phyloP scores from a whole-genome alignment of 92 coral and sea anemone genomes.

The Porites cylindrica region DNA sequence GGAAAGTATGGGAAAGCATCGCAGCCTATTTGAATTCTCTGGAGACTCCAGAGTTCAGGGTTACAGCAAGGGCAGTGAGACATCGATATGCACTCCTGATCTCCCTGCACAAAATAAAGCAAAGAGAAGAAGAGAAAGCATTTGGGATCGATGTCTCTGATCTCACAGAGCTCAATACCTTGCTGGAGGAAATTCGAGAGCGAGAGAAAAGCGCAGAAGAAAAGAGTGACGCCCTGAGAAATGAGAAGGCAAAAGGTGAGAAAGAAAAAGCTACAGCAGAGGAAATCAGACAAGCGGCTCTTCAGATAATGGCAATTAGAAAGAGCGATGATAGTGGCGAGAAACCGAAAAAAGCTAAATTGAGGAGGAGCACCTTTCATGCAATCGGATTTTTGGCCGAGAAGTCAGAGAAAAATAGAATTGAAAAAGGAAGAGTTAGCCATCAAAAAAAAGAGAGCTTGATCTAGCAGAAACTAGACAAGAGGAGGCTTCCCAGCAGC shows the following conservation, averaged over 20 bases:
- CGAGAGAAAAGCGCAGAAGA: too few species aligned
- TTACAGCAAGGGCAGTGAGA: too few species aligned
- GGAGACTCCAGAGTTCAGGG: too few species aligned
- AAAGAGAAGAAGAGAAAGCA: too few species aligned
- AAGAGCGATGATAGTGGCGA: constrained; percentile 44
- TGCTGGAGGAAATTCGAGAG: too few species aligned
- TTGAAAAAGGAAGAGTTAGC: too few species aligned
- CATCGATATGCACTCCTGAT: too few species aligned
- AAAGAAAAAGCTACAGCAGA: constrained; percentile 40
- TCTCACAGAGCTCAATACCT: background rate
- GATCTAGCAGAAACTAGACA: constrained; percentile 57
- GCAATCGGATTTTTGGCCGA: constrained; percentile 44
- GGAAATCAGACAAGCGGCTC: constrained; percentile 53
- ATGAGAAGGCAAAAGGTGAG: constrained; percentile 44
- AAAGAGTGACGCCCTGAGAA: too few species aligned
- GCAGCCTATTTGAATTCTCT: too few species aligned
- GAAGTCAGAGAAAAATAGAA: constrained; percentile 28
- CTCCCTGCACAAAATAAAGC: too few species aligned
- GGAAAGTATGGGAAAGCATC: constrained; percentile 5
- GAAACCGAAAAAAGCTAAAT: constrained; percentile 14
- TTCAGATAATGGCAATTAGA: constrained; percentile 34
- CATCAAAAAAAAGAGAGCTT: constrained; percentile 35
- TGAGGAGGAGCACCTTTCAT: constrained; percentile 36
- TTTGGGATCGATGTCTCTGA: too few species aligned
- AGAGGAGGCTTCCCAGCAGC: constrained; percentile 52